phyloP scores from a whole-genome alignment of 2,888 invertebrate genomes.

The Cryptocheilus praepositus region DNA sequence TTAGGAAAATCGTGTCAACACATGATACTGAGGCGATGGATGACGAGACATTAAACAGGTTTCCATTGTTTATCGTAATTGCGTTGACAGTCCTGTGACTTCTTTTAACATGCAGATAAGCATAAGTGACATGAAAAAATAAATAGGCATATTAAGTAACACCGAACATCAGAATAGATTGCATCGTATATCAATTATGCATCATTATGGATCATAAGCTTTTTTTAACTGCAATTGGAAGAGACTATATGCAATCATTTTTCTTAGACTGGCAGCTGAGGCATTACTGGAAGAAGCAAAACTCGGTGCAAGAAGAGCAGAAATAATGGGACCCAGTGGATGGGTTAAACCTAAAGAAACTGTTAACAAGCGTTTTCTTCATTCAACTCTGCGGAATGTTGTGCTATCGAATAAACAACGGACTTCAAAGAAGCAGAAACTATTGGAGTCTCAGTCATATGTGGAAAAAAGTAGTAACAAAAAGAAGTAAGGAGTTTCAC shows the following conservation, averaged over 20 bases:
- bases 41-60: slow-evolving; percentile 67
- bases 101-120: slow-evolving; percentile 8
- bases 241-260: too few relatives aligned
- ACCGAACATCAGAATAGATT: background rate
- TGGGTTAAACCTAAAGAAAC: slow-evolving; percentile 71
- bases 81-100: slow-evolving; percentile 3
- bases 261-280: slow-evolving; percentile 67
- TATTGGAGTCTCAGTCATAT: slow-evolving; percentile 28
- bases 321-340: slow-evolving; percentile 71
- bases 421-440: slow-evolving; percentile 39
- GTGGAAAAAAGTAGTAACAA: slow-evolving; percentile 23
- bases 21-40: slow-evolving; percentile 51
- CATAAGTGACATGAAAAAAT: background rate
- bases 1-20: too few relatives aligned
- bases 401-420: slow-evolving; percentile 65
- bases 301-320: slow-evolving; percentile 68
- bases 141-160: background rate
- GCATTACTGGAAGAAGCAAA: slow-evolving; percentile 71
- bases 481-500: too few relatives aligned
- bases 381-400: slow-evolving; percentile 69
- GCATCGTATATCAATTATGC: background rate
- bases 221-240: too few relatives aligned
- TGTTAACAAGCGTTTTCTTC: slow-evolving; percentile 71
- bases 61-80: slow-evolving; percentile 15
- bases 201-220: too few relatives aligned